phyloP scores from a whole-genome alignment of 2,113 vertebrate species.

The Conger conger region DNA sequence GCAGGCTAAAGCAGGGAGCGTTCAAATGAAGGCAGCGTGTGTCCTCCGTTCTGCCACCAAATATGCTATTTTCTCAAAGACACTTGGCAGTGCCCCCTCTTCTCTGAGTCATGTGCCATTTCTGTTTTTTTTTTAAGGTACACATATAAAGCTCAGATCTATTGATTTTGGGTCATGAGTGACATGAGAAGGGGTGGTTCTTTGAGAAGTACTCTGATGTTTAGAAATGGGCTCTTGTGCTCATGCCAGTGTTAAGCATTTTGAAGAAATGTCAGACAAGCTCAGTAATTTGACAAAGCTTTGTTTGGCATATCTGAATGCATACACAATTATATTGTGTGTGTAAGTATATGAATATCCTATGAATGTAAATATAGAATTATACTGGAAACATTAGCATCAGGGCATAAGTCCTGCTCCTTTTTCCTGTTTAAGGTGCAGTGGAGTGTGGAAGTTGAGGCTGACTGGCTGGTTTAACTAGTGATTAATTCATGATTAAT shows the following conservation, averaged over 20 bases:
- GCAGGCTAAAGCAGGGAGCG: too few species aligned
- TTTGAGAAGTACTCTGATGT: background rate
- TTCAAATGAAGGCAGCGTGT: too few species aligned
- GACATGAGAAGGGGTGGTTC: too few species aligned
- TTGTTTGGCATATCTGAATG: background rate
- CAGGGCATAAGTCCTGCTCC: background rate
- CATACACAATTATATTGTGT: background rate
- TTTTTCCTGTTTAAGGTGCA: slow-evolving; percentile 12
- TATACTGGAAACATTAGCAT: slow-evolving; percentile 1
- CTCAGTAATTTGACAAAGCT: slow-evolving; percentile 2
- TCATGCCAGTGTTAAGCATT: background rate
- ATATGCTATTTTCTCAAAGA: too few species aligned
- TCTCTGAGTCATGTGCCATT: too few species aligned
- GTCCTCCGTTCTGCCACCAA: too few species aligned
- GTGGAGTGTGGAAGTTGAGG: slow-evolving; percentile 10
- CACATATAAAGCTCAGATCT: background rate
- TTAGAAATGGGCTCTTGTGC: background rate
- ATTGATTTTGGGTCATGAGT: background rate
- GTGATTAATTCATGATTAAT: slow-evolving; percentile 10
- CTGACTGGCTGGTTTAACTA: slow-evolving; percentile 27
- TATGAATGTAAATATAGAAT: background rate
- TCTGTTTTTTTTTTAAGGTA: too few species aligned
- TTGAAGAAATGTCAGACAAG: background rate
- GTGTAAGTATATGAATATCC: background rate
- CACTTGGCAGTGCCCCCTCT: too few species aligned